Evolutionary conservation across 2,113 vertebrate genomes (phyloP), one percentile per base, ranked within the genome.

Genomic region (Stegostoma tigrinum): DNA sequence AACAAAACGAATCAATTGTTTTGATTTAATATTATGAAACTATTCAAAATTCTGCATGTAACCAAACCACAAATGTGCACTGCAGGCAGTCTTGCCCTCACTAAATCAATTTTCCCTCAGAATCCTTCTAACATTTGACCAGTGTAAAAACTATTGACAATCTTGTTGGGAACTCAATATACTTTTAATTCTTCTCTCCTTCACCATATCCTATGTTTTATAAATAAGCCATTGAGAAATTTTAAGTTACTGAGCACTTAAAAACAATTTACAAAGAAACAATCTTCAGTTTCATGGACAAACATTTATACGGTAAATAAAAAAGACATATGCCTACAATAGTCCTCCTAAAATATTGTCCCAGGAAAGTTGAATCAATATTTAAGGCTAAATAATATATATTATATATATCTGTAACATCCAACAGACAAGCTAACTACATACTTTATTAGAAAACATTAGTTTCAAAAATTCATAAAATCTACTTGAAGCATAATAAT

Each of bases 81-180:
- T 27, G 38, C 64, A 42, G 66, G 38, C 38, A 94, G 87, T 34
- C 61, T 27, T 94, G 61, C 34, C 48, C 64, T 42, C 19, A 48
- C 24, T 52, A 72, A 30, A 72, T 95, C 52, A 95, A 70, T 24
- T 24, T 70, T 38, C 2, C 23, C 42, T 94, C 55, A 75, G 68
- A 30, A 52, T 27, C 38, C 30, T 45, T 42, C 38, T 15, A 14
- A 61, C 64, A 94, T 38, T 94, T 94, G 4, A 42, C 38, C 66
- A 94, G 7, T 94, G 52, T 89, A 89, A 89, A 55, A 89, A 45
- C 52, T 68, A 42, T 94, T 68, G 66, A 94, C 64, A 94, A 70
- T 45, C 38, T 67, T 23, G 38, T 19, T n/a, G 55, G 64, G 14
- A 94, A 91, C 30, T 27, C 19, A 34, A 38, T 68, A 23, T 10